These are phyloP conservation scores for Vulpes ferrilata DNA, from an alignment of 2,113 vertebrate genomes.

Conservation along the genomic window DNA sequence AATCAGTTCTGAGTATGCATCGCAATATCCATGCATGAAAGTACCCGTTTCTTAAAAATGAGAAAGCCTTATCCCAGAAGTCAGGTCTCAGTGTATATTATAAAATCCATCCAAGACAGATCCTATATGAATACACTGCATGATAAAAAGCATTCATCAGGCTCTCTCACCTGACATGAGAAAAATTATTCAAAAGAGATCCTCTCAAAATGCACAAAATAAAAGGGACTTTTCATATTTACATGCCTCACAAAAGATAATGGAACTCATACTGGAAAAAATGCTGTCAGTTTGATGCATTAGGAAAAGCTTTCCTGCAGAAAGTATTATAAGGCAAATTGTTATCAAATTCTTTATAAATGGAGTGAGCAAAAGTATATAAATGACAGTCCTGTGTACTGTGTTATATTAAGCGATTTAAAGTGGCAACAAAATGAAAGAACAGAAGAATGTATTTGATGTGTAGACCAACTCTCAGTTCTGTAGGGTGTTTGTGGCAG, in stretches of 20 bases:
- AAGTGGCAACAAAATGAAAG: conserved; percentile 58
- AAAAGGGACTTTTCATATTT: conserved; percentile 33
- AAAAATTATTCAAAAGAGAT: conserved; percentile 56
- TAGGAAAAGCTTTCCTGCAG: conserved; percentile 39
- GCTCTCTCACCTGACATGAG: conserved; percentile 46
- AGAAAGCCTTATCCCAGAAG: conserved; percentile 52
- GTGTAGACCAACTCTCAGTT: conserved; percentile 30
- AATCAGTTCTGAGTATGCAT: conserved; percentile 81
- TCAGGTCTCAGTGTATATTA: conserved; percentile 35
- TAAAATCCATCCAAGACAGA: conserved; percentile 43
- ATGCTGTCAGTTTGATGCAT: conserved; percentile 37
- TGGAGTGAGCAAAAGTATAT: background rate
- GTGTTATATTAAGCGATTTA: conserved; percentile 45
- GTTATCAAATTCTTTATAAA: conserved; percentile 51
- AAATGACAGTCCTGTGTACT: conserved; percentile 45
- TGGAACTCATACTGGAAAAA: conserved; percentile 35
- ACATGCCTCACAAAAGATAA: conserved; percentile 20
- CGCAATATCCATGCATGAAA: conserved; percentile 78
- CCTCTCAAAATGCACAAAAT: conserved; percentile 5
- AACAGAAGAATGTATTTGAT: conserved; percentile 53
- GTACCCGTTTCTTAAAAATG: conserved; percentile 60
- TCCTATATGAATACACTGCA: background rate
- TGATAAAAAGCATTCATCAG: background rate
- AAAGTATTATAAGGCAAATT: conserved; percentile 63
- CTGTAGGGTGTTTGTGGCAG: conserved; percentile 11